Conservation (phyloP, 1,140 invertebrate genomes). For the Coelopa frigida region DNA sequence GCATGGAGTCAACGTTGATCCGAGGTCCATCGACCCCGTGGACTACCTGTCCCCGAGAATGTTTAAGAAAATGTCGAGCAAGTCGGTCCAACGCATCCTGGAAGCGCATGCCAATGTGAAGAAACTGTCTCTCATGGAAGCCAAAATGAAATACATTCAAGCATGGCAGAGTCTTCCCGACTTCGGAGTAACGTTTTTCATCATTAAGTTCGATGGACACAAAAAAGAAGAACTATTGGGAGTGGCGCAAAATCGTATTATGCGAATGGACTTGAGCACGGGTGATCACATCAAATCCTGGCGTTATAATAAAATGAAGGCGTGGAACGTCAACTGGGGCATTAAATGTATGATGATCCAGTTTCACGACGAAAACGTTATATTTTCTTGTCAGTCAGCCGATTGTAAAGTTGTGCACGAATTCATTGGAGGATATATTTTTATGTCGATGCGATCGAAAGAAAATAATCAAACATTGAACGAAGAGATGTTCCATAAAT, state of each 20-base stretch:
- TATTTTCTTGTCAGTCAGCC: conserved; percentile 88
- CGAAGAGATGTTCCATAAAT: conserved; percentile 96
- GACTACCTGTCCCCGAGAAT: conserved; percentile 88
- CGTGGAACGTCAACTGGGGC: conserved; percentile 99
- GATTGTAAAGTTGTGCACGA: conserved; percentile 98
- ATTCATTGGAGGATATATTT: conserved; percentile 99
- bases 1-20: conserved; percentile 57
- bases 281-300: conserved; percentile 97
- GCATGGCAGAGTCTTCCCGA: conserved; percentile 98
- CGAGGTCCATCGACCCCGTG: conserved; percentile 72
- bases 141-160: conserved; percentile 95
- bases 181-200: conserved; percentile 90
- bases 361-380: conserved; percentile 91
- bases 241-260: conserved; percentile 89
- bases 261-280: conserved; percentile 86
- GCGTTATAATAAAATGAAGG: conserved; percentile 96
- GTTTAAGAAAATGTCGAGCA: conserved; percentile 69
- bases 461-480: conserved; percentile 96
- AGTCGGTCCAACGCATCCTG: conserved; percentile 77
- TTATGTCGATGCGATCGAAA: conserved; percentile 95
- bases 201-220: conserved; percentile 87
- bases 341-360: conserved; percentile 97
- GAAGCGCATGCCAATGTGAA: conserved; percentile 97
- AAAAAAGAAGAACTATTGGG: conserved; percentile 90
- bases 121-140: conserved; percentile 79